Conservation (phyloP, 2,113 vertebrate species). For the Tenebrosternarchus preto region DNA sequence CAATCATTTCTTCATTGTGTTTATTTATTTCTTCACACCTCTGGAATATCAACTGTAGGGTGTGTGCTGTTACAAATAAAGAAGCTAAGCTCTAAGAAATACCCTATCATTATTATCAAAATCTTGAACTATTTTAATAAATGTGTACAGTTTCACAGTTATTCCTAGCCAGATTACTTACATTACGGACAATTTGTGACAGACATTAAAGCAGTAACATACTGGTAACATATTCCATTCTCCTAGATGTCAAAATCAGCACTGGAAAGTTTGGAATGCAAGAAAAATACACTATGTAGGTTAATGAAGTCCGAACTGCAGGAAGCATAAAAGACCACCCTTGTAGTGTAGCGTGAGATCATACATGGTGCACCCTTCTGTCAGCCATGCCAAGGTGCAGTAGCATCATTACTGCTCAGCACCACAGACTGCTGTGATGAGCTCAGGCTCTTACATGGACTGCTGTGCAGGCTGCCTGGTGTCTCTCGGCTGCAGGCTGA, state of each 20-base stretch:
- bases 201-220: no score
- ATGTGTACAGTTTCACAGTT: background rate
- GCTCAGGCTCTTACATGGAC: constrained; percentile 16
- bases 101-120: no score
- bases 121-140: background rate
- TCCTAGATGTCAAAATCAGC: background rate
- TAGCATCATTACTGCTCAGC: background rate
- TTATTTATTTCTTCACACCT: constrained; percentile 29
- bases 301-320: background rate
- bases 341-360: background rate
- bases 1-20: background rate
- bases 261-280: background rate
- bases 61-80: background rate
- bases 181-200: background rate
- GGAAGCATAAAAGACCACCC: background rate
- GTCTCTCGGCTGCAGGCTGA: constrained; percentile 61
- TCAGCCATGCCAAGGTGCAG: background rate
- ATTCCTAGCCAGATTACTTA: background rate
- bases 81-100: background rate
- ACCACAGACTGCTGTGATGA: background rate
- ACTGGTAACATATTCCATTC: no score
- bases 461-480: background rate
- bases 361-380: no score
- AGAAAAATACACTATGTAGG: background rate
- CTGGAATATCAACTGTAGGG: background rate